These are phyloP conservation scores for Acronicta aceris DNA, from an alignment of 2,888 invertebrate species.

Conservation along the genomic window DNA sequence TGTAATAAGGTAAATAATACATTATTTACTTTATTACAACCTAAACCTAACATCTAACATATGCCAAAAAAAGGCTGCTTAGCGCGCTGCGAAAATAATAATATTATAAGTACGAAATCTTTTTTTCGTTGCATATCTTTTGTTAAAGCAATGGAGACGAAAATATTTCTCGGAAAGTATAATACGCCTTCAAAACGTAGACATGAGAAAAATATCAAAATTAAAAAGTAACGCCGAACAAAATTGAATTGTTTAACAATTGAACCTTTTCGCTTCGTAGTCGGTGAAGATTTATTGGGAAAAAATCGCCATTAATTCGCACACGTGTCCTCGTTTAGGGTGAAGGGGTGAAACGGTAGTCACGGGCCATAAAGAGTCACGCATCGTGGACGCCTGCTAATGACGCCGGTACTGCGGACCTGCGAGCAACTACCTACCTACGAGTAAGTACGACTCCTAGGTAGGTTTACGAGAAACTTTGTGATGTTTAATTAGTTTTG, in stretches of 20 bases:
- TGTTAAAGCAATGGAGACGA: too few relatives aligned
- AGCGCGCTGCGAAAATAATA: too few relatives aligned
- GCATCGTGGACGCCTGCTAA: constrained; percentile 79
- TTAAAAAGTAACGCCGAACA: constrained; percentile 44
- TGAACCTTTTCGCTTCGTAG: constrained; percentile 67
- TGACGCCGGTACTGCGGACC: constrained; percentile 65
- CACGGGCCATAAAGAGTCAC: constrained; percentile 87
- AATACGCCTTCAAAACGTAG: constrained; percentile 20
- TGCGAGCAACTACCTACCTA: constrained; percentile 40
- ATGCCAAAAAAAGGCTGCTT: too few relatives aligned
- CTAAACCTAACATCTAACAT: too few relatives aligned
- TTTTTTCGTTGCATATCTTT: too few relatives aligned
- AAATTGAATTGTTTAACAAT: constrained; percentile 65
- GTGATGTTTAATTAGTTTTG: constrained; percentile 52
- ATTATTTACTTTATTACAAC: too few relatives aligned
- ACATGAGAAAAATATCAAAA: constrained; percentile 58
- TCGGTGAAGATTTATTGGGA: constrained; percentile 70
- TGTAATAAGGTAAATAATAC: too few relatives aligned
- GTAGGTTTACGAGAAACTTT: constrained; percentile 34
- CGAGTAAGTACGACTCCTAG: constrained; percentile 30
- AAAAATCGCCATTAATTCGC: constrained; percentile 85
- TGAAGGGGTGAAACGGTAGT: constrained; percentile 80
- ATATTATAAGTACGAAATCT: too few relatives aligned
- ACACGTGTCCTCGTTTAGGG: constrained; percentile 86
- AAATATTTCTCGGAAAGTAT: too few relatives aligned